A percentile compares a stretch with the other conserved stretches of the same genome.
Evolutionary conservation across 1,140 invertebrate species (phyloP).

Genomic region (Cataglyphis hispanica): DNA sequence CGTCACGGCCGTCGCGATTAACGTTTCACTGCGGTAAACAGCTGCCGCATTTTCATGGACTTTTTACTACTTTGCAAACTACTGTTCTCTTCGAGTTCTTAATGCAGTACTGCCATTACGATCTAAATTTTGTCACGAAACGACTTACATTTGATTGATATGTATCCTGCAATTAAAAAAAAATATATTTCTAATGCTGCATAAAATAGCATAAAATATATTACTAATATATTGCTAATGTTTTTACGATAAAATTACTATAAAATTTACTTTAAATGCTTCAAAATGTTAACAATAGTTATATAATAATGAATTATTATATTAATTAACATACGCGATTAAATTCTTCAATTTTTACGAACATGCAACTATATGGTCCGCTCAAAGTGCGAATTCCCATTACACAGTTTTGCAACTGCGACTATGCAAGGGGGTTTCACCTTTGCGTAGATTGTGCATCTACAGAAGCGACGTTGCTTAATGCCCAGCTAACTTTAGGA

Average conservation of each 20-base stretch:
- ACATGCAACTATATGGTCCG: not conserved
- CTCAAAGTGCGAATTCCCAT: slow-evolving; percentile 14
- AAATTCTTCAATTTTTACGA: not conserved
- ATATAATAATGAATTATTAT: not conserved
- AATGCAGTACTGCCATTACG: slow-evolving; percentile 52
- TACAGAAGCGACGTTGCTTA: slow-evolving; percentile 38
- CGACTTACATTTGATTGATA: slow-evolving; percentile 28
- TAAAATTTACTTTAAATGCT: slow-evolving; percentile 1
- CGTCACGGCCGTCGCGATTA: slow-evolving; percentile 59
- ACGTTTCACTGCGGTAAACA: slow-evolving; percentile 64
- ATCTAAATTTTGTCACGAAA: slow-evolving; percentile 52
- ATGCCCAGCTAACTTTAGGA: slow-evolving; percentile 56
- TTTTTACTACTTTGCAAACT: slow-evolving; percentile 56
- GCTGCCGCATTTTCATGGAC: slow-evolving; percentile 54
- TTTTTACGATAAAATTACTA: not conserved
- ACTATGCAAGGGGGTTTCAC: not conserved
- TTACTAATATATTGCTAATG: too few species aligned
- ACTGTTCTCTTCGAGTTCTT: slow-evolving; percentile 45
- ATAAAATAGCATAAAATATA: not conserved
- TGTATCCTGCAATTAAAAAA: not conserved
- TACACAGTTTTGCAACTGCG: slow-evolving; percentile 9
- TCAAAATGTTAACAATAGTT: not conserved
- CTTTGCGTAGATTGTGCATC: slow-evolving; percentile 33
- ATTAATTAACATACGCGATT: slow-evolving; percentile 10
- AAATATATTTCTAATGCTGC: too few species aligned